Evolutionary conservation across 2,888 invertebrate species (phyloP).

Genomic region (Helobdella robusta): DNA sequence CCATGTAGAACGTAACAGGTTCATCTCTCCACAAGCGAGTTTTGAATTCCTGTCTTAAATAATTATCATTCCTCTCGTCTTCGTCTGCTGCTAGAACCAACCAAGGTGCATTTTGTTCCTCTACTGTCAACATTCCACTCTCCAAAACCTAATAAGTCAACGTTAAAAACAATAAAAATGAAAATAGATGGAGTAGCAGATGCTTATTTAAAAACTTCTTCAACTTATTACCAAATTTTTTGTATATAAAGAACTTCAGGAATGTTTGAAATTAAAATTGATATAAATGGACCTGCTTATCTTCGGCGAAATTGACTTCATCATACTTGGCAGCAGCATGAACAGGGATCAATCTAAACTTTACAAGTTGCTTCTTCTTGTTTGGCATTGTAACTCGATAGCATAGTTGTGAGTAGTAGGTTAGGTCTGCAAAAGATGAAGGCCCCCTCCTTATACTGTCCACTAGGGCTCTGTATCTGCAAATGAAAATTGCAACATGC

Average conservation of each 20-base stretch:
- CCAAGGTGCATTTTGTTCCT: constrained; percentile 19
- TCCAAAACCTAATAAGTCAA: constrained; percentile 16
- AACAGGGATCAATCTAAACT: constrained; percentile 16
- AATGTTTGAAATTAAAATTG: too few species aligned
- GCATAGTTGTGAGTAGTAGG: constrained; percentile 33
- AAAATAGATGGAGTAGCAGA: too few species aligned
- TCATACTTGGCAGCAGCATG: too few species aligned
- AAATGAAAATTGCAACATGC: too few species aligned
- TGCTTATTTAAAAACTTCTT: too few species aligned
- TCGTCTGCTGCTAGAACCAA: background rate
- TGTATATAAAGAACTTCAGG: too few species aligned
- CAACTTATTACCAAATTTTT: too few species aligned
- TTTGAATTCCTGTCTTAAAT: constrained; percentile 19
- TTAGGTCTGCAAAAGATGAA: constrained; percentile 30
- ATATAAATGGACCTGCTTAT: too few species aligned
- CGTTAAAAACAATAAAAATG: too few species aligned
- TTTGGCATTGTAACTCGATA: constrained; percentile 27
- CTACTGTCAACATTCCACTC: constrained; percentile 9
- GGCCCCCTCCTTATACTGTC: constrained; percentile 33
- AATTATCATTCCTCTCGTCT: background rate
- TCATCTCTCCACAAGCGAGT: constrained; percentile 22
- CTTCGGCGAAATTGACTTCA: too few species aligned
- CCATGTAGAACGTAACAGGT: constrained; percentile 31
- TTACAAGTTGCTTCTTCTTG: background rate
- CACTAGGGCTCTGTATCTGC: constrained; percentile 33